phyloP scores from a whole-genome alignment of 2,113 vertebrate genomes.

The Zosterops hypoxanthus region DNA sequence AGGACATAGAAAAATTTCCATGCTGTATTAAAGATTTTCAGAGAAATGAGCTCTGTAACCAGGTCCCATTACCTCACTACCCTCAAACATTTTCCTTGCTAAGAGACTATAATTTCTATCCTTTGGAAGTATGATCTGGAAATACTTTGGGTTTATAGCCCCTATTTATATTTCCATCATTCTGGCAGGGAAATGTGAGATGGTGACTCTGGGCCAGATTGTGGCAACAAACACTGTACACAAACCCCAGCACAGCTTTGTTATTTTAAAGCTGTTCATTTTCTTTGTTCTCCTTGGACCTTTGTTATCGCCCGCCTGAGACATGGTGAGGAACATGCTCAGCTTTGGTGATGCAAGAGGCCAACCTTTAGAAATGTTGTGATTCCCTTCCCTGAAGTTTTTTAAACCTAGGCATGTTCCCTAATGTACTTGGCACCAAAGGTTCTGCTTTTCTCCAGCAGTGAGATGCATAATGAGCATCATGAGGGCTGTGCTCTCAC shows the following conservation, averaged over 20 bases:
- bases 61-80: slow-evolving; percentile 60
- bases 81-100: slow-evolving; percentile 59
- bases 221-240: slow-evolving; percentile 15
- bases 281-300: not conserved
- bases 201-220: slow-evolving; percentile 11
- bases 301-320: not conserved
- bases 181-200: slow-evolving; percentile 19
- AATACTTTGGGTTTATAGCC: slow-evolving; percentile 51
- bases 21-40: slow-evolving; percentile 25
- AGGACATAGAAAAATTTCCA: slow-evolving; percentile 43
- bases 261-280: slow-evolving; percentile 14
- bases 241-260: not conserved
- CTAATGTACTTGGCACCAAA: slow-evolving; percentile 50
- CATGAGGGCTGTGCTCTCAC: not conserved
- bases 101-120: slow-evolving; percentile 61
- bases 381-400: slow-evolving; percentile 29
- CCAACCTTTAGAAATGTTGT: slow-evolving; percentile 20
- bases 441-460: slow-evolving; percentile 19
- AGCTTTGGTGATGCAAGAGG: slow-evolving; percentile 38
- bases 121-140: slow-evolving; percentile 40
- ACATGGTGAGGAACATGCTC: not conserved
- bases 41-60: slow-evolving; percentile 47
- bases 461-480: not conserved
- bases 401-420: slow-evolving; percentile 8
- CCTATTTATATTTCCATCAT: slow-evolving; percentile 55